Evolutionary conservation across 2,113 vertebrate genomes (phyloP).

Genomic region (Salvelinus sp.): DNA sequence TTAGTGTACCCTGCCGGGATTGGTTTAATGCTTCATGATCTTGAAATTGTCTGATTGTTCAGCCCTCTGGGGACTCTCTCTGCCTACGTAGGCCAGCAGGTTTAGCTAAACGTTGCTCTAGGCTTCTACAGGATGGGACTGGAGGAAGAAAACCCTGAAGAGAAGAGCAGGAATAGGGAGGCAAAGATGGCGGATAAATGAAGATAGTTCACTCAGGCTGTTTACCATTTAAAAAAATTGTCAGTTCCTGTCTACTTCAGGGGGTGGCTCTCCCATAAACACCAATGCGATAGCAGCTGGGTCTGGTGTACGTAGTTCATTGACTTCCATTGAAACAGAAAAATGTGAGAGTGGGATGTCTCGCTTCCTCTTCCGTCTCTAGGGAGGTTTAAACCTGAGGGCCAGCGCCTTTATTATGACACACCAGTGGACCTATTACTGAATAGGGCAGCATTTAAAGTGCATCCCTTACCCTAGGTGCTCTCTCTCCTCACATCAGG

Average conservation of each 20-base stretch:
- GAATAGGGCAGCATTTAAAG: slow-evolving; percentile 22
- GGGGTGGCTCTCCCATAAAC: too few species aligned
- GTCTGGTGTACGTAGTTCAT: too few species aligned
- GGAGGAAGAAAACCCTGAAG: slow-evolving; percentile 48
- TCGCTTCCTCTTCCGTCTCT: too few species aligned
- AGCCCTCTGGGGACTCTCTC: slow-evolving; percentile 85
- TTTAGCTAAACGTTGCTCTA: slow-evolving; percentile 86
- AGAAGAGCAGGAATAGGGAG: slow-evolving; percentile 37
- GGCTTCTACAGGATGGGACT: slow-evolving; percentile 62
- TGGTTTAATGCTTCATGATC: slow-evolving; percentile 98
- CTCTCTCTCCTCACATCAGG: not conserved
- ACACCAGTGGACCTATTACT: slow-evolving; percentile 23
- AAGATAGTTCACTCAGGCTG: too few species aligned
- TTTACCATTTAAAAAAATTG: too few species aligned
- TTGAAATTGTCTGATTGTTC: slow-evolving; percentile 99
- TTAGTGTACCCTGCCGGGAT: slow-evolving; percentile 99
- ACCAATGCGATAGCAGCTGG: too few species aligned
- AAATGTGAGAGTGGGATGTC: too few species aligned
- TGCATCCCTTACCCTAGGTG: not conserved
- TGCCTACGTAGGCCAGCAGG: slow-evolving; percentile 77
- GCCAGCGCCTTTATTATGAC: slow-evolving; percentile 31
- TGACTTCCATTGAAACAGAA: too few species aligned
- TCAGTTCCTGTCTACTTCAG: too few species aligned
- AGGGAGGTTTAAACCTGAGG: slow-evolving; percentile 45
- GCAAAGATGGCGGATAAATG: too few species aligned